Base-by-base conservation (phyloP, 2,113 vertebrate species). In the Malurus elegans region DNA sequence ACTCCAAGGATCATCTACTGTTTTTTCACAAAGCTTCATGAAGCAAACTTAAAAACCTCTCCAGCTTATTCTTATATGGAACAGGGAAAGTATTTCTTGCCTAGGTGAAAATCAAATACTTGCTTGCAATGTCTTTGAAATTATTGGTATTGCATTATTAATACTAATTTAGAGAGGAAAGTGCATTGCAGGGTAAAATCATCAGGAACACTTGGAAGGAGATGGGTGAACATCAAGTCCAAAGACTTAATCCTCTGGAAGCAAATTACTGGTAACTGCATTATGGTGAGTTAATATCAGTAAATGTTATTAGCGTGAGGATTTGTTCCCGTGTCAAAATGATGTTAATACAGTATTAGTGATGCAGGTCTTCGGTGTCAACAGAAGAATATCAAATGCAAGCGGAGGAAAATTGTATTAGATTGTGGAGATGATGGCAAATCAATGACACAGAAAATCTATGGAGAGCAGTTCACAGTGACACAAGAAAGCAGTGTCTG, bases 381-480 rank as follows among this genome's bases (percentile, higher is more conserved):
- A 86, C 95, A 95, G 14, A 75, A 94, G 88, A 95, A 88, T 96
- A 93, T 88, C 88, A 92, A 80, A 94, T 74, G 85, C 93, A 88
- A 94, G 88, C 47, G 79, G 75, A 88, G 79, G 88, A 86, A 96
- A 95, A 96, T 93, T 90, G 85, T 65, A 93, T 90, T 88, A 86
- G 79, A 95, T 94, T 92, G 79, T 86, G 93, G 88, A 94, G 94
- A 94, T 94, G 94, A 97, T 96, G 88, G 90, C 95, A 94, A 96
- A 97, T 96, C 95, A 96, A 97, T 96, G 95, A 96, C 92, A 96
- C 79, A 38, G 93, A 94, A 96, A 93, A 96, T 96, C 93, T 94
- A 86, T 96, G 92, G 93, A 95, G 82, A 95, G 88, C 90, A 93
- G 85, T 96, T 96, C 90, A 50, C 58, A 71, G 88, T 80, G 95